A percentile compares a stretch with the other conserved stretches of the same genome.
Conservation (phyloP, 2,888 invertebrate genomes). For the Ypsolopha sequella region DNA sequence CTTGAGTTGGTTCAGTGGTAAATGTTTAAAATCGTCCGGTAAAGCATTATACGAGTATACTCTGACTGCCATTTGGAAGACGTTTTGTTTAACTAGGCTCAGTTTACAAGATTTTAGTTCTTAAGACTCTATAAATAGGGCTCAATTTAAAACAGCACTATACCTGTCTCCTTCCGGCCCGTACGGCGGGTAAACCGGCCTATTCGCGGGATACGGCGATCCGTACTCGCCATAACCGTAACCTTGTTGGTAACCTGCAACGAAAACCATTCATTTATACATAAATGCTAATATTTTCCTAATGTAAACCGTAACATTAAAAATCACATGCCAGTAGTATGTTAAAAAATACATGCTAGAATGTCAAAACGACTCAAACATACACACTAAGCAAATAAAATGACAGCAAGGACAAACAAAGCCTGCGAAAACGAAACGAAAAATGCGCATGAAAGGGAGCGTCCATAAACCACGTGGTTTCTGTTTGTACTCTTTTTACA, state of each 20-base stretch:
- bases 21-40: no score
- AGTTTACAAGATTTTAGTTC: no score
- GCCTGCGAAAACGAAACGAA: not conserved
- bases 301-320: not conserved
- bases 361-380: not conserved
- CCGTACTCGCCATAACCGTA: constrained; percentile 76
- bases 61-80: no score
- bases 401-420: not conserved
- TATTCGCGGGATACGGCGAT: constrained; percentile 77
- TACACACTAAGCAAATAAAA: not conserved
- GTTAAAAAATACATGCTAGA: not conserved
- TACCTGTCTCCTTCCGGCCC: constrained; percentile 79
- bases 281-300: not conserved
- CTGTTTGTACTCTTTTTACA: no score
- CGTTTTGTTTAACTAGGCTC: no score
- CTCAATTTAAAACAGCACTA: constrained; percentile 10
- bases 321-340: not conserved
- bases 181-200: constrained; percentile 85
- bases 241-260: constrained; percentile 74
- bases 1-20: no score
- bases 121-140: constrained; percentile 16
- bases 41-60: no score
- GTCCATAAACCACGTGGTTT: no score
- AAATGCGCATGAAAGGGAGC: no score
- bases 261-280: not conserved